phyloP scores from a whole-genome alignment of 2,797 vertebrate species.

The Peromyscus nudipes region DNA sequence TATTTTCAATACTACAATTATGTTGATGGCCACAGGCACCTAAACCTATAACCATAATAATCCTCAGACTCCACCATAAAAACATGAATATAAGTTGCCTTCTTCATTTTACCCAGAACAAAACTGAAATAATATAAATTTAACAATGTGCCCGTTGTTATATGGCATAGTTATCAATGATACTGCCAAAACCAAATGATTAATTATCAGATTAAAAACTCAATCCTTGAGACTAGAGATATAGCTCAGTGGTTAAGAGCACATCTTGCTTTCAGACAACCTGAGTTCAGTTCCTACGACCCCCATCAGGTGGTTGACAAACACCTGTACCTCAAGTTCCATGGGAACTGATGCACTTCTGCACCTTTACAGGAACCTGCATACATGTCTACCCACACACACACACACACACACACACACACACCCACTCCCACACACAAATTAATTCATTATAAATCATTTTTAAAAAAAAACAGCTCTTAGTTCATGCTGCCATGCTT shows the following conservation, averaged over 20 bases:
- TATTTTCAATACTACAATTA: slow-evolving; percentile 9
- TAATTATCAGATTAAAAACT: slow-evolving; percentile 2
- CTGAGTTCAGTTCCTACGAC: background rate
- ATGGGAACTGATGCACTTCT: background rate
- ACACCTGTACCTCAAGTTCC: background rate
- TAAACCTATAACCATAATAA: background rate
- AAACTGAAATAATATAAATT: slow-evolving; percentile 51
- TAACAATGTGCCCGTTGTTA: background rate
- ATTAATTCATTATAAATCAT: background rate
- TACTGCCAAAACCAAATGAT: background rate
- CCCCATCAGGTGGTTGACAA: background rate
- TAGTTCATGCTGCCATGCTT: slow-evolving; percentile 47
- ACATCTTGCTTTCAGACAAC: background rate
- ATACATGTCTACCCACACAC: background rate
- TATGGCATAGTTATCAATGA: background rate
- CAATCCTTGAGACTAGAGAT: background rate
- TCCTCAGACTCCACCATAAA: background rate
- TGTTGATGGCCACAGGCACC: background rate
- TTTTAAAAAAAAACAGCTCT: background rate
- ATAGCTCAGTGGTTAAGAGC: background rate
- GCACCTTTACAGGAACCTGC: background rate
- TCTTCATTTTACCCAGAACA: slow-evolving; percentile 39
- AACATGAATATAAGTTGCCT: slow-evolving; percentile 2
- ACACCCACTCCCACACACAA: no score
- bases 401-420: no score